Evolutionary conservation across 2,888 invertebrate species (phyloP).

Genomic region (Kryphioiulus occultus): DNA sequence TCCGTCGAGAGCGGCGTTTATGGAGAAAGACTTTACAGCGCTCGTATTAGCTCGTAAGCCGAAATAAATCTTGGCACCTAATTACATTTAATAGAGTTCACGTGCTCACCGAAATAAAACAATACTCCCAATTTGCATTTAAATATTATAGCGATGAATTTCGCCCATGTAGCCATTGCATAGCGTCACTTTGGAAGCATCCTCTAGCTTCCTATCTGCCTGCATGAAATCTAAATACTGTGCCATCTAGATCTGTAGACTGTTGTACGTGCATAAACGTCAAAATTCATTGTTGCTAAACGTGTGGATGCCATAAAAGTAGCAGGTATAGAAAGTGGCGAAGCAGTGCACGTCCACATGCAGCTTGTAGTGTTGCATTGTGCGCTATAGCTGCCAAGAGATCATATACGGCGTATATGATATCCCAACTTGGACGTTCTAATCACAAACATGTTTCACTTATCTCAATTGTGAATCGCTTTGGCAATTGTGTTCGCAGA

Average conservation of each 20-base stretch:
- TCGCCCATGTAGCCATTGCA: no score
- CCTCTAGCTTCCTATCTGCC: neutral
- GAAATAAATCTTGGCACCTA: conserved; percentile 16
- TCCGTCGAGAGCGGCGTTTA: neutral
- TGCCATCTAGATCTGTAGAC: neutral
- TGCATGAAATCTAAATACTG: neutral
- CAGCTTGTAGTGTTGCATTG: neutral
- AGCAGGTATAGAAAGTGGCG: neutral
- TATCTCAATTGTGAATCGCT: conserved; percentile 50
- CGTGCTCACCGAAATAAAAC: conserved; percentile 2
- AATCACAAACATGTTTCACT: conserved; percentile 48
- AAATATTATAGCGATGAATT: neutral
- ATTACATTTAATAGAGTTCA: conserved; percentile 17
- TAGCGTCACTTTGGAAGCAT: neutral
- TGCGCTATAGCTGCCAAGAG: neutral
- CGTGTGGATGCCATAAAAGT: neutral
- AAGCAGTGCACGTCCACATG: neutral
- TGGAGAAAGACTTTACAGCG: neutral
- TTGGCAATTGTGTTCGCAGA: conserved; percentile 48
- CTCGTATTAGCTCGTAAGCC: neutral
- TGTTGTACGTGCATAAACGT: neutral
- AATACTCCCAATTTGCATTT: conserved; percentile 23
- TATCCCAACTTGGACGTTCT: conserved; percentile 24
- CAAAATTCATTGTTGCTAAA: conserved; percentile 16
- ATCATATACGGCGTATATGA: neutral